These are phyloP conservation scores for Netelia melanura DNA, from an alignment of 2,888 invertebrate genomes.

Conservation along the genomic window DNA sequence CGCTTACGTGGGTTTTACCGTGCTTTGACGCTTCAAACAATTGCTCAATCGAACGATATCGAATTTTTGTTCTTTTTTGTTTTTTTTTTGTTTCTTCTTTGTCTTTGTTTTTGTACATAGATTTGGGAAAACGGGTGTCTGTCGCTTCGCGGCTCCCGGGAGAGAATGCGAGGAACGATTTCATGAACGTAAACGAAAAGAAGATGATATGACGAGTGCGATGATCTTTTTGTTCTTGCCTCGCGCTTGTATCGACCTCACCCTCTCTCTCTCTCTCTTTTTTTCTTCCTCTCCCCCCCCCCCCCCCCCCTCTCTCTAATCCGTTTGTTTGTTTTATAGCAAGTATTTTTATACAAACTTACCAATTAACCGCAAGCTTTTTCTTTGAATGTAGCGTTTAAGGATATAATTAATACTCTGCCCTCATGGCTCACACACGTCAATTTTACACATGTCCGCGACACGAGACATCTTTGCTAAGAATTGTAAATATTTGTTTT, in stretches of 20 bases:
- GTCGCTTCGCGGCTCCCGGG: not conserved
- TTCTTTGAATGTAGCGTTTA: conserved; percentile 34
- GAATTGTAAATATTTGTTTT: conserved; percentile 59
- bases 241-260: conserved; percentile 12
- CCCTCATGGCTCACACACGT: conserved; percentile 34
- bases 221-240: not conserved
- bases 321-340: conserved; percentile 42
- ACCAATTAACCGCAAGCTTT: conserved; percentile 43
- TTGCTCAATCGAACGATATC: conserved; percentile 70
- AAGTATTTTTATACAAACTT: conserved; percentile 61
- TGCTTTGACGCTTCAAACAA: conserved; percentile 67
- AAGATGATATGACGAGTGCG: conserved; percentile 5
- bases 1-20: conserved; percentile 51
- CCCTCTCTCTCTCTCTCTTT: not conserved
- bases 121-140: conserved; percentile 34
- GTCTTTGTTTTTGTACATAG: conserved; percentile 55
- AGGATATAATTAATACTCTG: conserved; percentile 46
- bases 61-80: conserved; percentile 39
- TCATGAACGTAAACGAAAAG: conserved; percentile 14
- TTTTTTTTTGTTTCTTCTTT: not conserved
- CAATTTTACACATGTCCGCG: conserved; percentile 35
- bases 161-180: not conserved
- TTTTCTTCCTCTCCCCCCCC: not conserved
- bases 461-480: conserved; percentile 32
- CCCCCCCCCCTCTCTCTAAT: not conserved